Percentiles rank a stretch among this genome's conserved stretches.
Conservation (phyloP, 2,888 invertebrate species). For the Dicycla oo region DNA sequence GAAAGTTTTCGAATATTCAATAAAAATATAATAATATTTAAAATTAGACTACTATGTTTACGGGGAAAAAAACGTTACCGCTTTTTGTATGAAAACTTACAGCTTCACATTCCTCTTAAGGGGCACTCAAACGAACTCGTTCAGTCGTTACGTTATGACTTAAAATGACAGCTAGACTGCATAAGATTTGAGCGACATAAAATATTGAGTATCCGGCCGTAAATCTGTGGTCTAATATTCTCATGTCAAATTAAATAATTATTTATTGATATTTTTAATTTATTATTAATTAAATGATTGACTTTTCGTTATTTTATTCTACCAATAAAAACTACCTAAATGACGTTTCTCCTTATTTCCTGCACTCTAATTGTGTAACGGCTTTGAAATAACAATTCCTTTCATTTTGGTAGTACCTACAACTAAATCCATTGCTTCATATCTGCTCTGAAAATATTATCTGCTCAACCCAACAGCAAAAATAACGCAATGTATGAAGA, state of each 20-base stretch:
- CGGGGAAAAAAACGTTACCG: no score
- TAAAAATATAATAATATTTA: no score
- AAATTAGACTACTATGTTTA: no score
- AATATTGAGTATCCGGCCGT: not conserved
- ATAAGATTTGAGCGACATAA: not conserved
- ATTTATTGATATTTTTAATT: not conserved
- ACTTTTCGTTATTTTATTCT: not conserved
- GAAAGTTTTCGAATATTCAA: not conserved
- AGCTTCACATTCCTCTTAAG: no score
- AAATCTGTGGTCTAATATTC: not conserved
- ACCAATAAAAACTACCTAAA: not conserved
- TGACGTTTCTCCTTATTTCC: not conserved
- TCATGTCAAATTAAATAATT: not conserved
- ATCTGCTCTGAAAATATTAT: not conserved
- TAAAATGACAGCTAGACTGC: not conserved
- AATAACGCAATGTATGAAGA: not conserved
- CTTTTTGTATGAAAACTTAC: no score
- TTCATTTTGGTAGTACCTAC: not conserved
- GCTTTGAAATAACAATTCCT: not conserved
- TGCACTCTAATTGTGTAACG: not conserved
- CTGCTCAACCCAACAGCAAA: not conserved
- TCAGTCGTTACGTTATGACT: conserved; percentile 71
- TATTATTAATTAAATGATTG: not conserved
- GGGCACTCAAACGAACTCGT: conserved; percentile 28
- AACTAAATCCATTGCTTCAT: not conserved